These are phyloP conservation scores for Buceros bicornis DNA, from an alignment of 2,797 vertebrate genomes.

Conservation along the genomic window DNA sequence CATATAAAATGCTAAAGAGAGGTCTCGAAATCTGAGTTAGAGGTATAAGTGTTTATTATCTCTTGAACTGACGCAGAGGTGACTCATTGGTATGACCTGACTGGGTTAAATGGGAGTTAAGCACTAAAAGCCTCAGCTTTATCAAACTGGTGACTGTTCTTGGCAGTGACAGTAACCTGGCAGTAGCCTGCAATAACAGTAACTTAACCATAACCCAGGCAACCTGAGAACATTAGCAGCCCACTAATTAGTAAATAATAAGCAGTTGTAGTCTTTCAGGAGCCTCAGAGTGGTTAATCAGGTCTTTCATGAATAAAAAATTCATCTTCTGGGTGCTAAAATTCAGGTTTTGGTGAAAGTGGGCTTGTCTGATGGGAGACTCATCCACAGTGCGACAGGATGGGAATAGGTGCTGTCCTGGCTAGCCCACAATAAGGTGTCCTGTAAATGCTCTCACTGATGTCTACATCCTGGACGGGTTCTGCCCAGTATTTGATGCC, in stretches of 20 bases:
- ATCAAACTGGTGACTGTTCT: neutral
- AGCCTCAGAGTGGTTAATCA: neutral
- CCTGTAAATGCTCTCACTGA: neutral
- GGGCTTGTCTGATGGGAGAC: neutral
- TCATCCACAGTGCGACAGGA: neutral
- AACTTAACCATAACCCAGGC: neutral
- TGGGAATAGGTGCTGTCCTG: neutral
- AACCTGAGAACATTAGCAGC: neutral
- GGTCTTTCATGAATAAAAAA: neutral
- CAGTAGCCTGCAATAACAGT: neutral
- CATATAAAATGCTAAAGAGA: neutral
- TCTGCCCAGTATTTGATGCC: rapidly evolving
- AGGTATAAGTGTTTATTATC: neutral
- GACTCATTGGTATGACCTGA: neutral
- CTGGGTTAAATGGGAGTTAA: neutral
- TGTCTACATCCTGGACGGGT: rapidly evolving
- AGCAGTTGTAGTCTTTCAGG: neutral
- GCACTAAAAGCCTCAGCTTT: neutral
- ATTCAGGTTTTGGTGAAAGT: neutral
- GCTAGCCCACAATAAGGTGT: neutral
- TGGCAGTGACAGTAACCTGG: neutral
- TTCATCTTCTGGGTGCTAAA: neutral
- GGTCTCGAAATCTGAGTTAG: neutral
- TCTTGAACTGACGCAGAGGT: neutral
- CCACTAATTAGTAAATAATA: neutral